Conservation (phyloP, 2,888 invertebrate species). For the Brenthis daphne region DNA sequence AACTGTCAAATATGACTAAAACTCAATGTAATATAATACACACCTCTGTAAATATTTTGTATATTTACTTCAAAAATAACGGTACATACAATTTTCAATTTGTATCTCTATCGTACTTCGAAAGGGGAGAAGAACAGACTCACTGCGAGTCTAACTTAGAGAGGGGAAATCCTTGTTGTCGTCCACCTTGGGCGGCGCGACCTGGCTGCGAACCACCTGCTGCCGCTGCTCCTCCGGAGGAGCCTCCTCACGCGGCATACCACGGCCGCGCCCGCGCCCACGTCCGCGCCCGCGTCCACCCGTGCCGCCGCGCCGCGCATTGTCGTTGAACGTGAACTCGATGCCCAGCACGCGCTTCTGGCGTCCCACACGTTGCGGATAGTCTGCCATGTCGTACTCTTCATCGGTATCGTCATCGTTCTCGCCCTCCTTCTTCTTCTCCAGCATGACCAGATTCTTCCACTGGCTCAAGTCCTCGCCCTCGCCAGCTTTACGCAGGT, state of each 20-base stretch:
- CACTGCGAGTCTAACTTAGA: slow-evolving; percentile 86
- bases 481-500: slow-evolving; percentile 96
- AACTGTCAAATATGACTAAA: slow-evolving; percentile 52
- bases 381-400: slow-evolving; percentile 89
- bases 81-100: slow-evolving; percentile 81
- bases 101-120: slow-evolving; percentile 76
- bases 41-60: slow-evolving; percentile 81
- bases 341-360: slow-evolving; percentile 93
- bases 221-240: slow-evolving; percentile 66
- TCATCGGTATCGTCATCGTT: slow-evolving; percentile 87
- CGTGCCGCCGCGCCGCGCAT: slow-evolving; percentile 87
- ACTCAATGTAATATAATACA: slow-evolving; percentile 77
- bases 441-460: slow-evolving; percentile 94
- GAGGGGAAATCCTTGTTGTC: slow-evolving; percentile 98
- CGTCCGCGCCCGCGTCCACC: slow-evolving; percentile 85
- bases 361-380: slow-evolving; percentile 92
- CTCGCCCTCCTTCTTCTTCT: slow-evolving; percentile 87
- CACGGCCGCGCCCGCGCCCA: slow-evolving; percentile 75
- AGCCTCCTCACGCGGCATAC: slow-evolving; percentile 63
- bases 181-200: slow-evolving; percentile 92
- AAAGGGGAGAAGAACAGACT: slow-evolving; percentile 74
- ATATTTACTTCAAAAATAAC: slow-evolving; percentile 83
- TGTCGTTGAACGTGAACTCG: slow-evolving; percentile 93
- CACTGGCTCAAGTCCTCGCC: slow-evolving; percentile 95
- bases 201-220: slow-evolving; percentile 56